Base-by-base conservation (phyloP, 2,888 invertebrate species). In the Alitta virens region DNA sequence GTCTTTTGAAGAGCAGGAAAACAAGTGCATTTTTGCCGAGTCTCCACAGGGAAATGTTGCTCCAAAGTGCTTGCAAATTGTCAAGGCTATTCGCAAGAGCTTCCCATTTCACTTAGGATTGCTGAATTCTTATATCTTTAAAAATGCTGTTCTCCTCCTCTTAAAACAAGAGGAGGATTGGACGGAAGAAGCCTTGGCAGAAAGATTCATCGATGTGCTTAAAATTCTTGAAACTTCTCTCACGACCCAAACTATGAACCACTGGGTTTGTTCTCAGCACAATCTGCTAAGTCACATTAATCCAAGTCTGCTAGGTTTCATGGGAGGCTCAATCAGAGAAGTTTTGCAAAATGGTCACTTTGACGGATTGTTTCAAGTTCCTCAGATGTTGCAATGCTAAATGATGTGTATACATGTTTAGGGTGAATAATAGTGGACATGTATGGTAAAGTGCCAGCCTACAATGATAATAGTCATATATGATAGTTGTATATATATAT, bases 51-150 rank as follows among this genome's bases (percentile, higher is more conserved):
- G 52, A 1, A 56, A 58, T 49, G 64, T 63, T 55, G 18, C 43
- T 18, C 33, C 33, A 5, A 57, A 51, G 26, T 56, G 55, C 16
- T 51, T 67, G 51, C 62, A 65, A 51, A 60, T 67, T 23, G 38
- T 67, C n/a, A 64, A 67, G 40, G 63, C 63, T 16, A 49, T 67
- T n/a, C 60, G 64, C 3, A 43, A 56, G 1, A 63, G 65, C 53
- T 59, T 56, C 50, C 64, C 57, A 1, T 40, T 53, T 1, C 63
- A 67, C 43, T 63, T 67, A 26, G 63, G 64, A 24, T 38, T 63
- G 38, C 42, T 67, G 16, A 38, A 26, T 24, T 49, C 64, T 18
- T 67, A 67, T 40, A 33, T 46, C 42, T 56, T 54, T 50, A 64
- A 63, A 27, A 65, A 62, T 2, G 49, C 64, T 25, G 51, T 64